phyloP scores from a whole-genome alignment of 1,140 invertebrate species.

The Gryon sp. region DNA sequence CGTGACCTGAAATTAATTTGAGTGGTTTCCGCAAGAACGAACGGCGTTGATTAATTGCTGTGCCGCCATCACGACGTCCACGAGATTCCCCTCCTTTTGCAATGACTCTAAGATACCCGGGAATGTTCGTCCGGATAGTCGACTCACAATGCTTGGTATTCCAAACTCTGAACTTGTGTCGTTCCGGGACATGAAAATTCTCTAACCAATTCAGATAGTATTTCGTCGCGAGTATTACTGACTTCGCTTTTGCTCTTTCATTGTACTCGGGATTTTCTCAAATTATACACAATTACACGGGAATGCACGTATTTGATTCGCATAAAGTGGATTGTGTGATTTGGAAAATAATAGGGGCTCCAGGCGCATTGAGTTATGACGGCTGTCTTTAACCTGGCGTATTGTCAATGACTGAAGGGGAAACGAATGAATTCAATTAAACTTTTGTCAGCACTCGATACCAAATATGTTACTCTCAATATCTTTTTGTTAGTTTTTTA shows the following conservation, averaged over 20 bases:
- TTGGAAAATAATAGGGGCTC: slow-evolving; percentile 33
- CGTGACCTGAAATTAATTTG: slow-evolving; percentile 79
- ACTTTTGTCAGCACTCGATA: slow-evolving; percentile 27
- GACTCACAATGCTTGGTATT: slow-evolving; percentile 37
- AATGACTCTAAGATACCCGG: slow-evolving; percentile 16
- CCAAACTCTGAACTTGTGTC: slow-evolving; percentile 31
- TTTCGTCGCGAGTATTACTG: slow-evolving; percentile 18
- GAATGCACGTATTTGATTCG: slow-evolving; percentile 46
- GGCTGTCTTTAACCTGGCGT: slow-evolving; percentile 29
- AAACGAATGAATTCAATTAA: slow-evolving; percentile 38
- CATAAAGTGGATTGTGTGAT: slow-evolving; percentile 49
- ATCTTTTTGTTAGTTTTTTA: slow-evolving; percentile 5
- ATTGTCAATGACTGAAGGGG: slow-evolving; percentile 19
- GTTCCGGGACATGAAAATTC: slow-evolving; percentile 26
- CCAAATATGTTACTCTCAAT: slow-evolving; percentile 17
- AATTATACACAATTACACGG: slow-evolving; percentile 56
- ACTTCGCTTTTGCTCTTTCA: slow-evolving; percentile 20
- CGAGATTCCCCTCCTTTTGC: slow-evolving; percentile 14
- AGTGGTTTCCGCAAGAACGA: slow-evolving; percentile 73
- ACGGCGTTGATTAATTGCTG: slow-evolving; percentile 70
- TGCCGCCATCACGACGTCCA: slow-evolving; percentile 22
- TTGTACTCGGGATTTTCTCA: slow-evolving; percentile 43
- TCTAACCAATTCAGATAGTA: slow-evolving; percentile 21
- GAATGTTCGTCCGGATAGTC: slow-evolving; percentile 4
- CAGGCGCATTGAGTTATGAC: slow-evolving; percentile 32